Percentiles rank a stretch among this genome's conserved stretches.
Conservation (phyloP, 53 echinoderm and acorn worm genomes). For the Luidia sarsii region DNA sequence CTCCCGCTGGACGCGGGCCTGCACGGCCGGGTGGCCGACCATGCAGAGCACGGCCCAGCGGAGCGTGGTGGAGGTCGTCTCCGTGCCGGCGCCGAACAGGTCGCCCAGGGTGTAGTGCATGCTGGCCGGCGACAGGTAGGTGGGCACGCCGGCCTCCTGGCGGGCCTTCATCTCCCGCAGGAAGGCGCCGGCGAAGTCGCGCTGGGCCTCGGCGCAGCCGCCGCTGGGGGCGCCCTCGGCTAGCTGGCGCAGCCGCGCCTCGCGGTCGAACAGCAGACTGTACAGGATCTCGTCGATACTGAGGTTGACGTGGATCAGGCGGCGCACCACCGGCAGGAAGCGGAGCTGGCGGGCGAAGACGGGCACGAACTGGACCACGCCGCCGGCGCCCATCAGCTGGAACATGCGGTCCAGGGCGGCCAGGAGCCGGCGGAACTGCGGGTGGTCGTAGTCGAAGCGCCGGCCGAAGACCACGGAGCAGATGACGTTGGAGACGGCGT, state of each 20-base stretch:
- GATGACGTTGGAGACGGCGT: slow-evolving; percentile 52
- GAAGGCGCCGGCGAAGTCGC: slow-evolving; percentile 47
- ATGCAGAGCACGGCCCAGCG: slow-evolving; percentile 65
- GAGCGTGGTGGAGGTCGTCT: slow-evolving; percentile 65
- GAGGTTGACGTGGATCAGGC: slow-evolving; percentile 16
- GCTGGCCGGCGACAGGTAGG: slow-evolving; percentile 11
- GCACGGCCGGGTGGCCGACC: slow-evolving; percentile 63
- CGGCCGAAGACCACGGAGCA: slow-evolving; percentile 51
- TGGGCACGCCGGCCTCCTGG: slow-evolving; percentile 1
- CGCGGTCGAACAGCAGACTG: not conserved
- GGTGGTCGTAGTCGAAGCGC: slow-evolving; percentile 45
- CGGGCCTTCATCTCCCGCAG: slow-evolving; percentile 17
- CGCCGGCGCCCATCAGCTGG: slow-evolving; percentile 48
- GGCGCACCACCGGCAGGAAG: slow-evolving; percentile 18
- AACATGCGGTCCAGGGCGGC: slow-evolving; percentile 14
- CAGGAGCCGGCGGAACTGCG: slow-evolving; percentile 29
- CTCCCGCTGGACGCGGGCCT: slow-evolving; percentile 58
- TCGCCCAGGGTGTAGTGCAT: slow-evolving; percentile 53
- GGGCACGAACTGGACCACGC: slow-evolving; percentile 44
- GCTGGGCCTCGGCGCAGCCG: not conserved
- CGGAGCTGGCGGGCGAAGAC: slow-evolving; percentile 37
- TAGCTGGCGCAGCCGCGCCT: too few species aligned
- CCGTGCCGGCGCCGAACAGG: slow-evolving; percentile 76
- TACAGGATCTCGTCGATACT: slow-evolving; percentile 32
- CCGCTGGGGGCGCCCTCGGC: not conserved